phyloP scores from a whole-genome alignment of 2,888 invertebrate genomes.

The Diaphora mendica region DNA sequence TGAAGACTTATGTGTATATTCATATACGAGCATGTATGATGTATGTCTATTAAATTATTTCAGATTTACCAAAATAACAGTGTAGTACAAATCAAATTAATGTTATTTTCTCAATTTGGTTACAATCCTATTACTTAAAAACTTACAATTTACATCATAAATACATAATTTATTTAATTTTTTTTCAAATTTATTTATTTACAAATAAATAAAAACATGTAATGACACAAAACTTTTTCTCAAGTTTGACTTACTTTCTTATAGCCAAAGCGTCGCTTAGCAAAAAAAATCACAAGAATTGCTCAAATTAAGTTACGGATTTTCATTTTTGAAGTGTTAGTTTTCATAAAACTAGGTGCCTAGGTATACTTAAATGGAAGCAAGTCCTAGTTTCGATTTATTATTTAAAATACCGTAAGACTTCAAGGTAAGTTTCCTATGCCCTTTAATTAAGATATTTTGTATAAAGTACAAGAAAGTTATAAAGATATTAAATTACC shows the following conservation, averaged over 20 bases:
- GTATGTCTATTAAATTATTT: too few relatives aligned
- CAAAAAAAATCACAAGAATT: background rate
- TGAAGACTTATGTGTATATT: too few relatives aligned
- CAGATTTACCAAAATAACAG: too few relatives aligned
- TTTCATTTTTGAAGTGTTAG: background rate
- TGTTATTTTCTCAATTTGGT: too few relatives aligned
- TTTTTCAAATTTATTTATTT: too few relatives aligned
- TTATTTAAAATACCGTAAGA: background rate
- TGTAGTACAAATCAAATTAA: too few relatives aligned
- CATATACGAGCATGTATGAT: too few relatives aligned
- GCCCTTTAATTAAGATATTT: background rate
- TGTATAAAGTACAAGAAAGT: background rate
- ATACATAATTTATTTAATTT: too few relatives aligned
- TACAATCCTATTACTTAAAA: too few relatives aligned
- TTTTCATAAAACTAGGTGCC: too few relatives aligned
- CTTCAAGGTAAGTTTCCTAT: background rate
- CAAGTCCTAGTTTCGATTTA: background rate
- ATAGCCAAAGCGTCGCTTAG: background rate
- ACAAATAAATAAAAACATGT: too few relatives aligned
- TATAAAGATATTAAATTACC: constrained; percentile 1
- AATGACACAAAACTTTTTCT: background rate
- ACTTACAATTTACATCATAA: background rate
- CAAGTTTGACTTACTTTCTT: background rate
- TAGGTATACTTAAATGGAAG: background rate
- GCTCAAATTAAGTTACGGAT: background rate